phyloP scores from a whole-genome alignment of 2,797 vertebrate species.

The Rhodeus uyekii region DNA sequence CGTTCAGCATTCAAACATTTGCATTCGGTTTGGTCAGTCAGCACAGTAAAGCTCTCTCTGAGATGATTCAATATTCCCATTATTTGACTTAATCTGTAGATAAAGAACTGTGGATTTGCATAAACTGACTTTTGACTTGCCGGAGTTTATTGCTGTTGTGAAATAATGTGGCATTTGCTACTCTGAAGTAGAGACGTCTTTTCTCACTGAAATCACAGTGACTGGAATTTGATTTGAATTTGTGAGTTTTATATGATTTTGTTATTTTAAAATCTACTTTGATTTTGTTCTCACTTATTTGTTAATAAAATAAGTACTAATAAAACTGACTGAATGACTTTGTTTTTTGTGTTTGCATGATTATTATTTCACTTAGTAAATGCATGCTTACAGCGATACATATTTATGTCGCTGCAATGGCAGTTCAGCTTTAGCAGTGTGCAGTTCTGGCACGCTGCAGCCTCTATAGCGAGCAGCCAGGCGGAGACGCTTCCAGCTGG shows the following conservation, averaged over 20 bases:
- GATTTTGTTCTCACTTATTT: too few relatives aligned
- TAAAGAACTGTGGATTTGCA: neutral
- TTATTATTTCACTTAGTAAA: neutral
- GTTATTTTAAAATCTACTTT: too few relatives aligned
- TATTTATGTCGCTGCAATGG: constrained; percentile 18
- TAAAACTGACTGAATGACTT: neutral
- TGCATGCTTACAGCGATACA: constrained; percentile 31
- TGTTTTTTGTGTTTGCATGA: neutral
- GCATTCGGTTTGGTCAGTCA: too few relatives aligned
- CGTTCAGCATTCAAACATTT: too few relatives aligned
- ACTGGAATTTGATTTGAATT: too few relatives aligned
- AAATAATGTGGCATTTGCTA: too few relatives aligned
- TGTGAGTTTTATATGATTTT: too few relatives aligned
- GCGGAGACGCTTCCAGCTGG: constrained; percentile 25
- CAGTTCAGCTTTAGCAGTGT: constrained; percentile 6
- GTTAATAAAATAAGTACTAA: too few relatives aligned
- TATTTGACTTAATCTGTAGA: neutral
- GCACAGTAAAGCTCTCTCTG: too few relatives aligned
- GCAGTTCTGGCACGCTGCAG: neutral
- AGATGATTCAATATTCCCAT: neutral
- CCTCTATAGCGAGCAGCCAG: constrained; percentile 18
- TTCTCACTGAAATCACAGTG: too few relatives aligned
- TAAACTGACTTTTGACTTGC: too few relatives aligned
- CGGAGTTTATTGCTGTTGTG: neutral
- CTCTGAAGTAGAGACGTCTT: too few relatives aligned